Percentiles rank a stretch among this genome's conserved stretches.
These are phyloP conservation scores for Pocillopora grandis DNA, from an alignment of 92 coral and sea anemone genomes.

Conservation along the genomic window DNA sequence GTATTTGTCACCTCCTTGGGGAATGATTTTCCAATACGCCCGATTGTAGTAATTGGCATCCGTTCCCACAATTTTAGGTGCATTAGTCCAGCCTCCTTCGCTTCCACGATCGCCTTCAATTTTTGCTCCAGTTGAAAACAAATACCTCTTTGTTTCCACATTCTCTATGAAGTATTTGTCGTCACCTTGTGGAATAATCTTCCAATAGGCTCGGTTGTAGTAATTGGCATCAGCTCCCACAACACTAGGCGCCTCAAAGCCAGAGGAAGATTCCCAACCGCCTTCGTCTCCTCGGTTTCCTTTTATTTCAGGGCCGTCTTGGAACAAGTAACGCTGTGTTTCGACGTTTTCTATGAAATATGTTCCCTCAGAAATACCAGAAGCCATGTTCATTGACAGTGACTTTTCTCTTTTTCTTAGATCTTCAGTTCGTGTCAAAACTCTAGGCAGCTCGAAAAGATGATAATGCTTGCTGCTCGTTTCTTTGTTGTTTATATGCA, in stretches of 20 bases:
- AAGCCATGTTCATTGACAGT: no score
- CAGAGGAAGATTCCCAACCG: neutral
- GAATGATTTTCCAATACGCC: conserved; percentile 9
- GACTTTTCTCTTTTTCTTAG: no score
- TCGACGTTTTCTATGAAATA: conserved; percentile 27
- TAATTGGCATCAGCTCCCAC: conserved; percentile 17
- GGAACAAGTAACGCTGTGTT: conserved; percentile 15
- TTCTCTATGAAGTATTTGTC: neutral
- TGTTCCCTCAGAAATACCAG: neutral
- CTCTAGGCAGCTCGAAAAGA: no score
- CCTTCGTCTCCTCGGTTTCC: conserved; percentile 22
- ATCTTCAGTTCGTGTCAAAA: no score
- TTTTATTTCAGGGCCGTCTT: neutral
- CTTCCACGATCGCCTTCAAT: conserved; percentile 4
- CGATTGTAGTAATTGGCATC: conserved; percentile 23
- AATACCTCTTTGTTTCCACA: neutral
- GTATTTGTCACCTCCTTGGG: no score
- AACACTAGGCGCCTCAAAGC: neutral
- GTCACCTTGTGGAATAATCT: neutral
- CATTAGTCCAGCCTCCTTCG: neutral
- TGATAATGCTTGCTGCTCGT: no score
- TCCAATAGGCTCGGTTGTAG: conserved; percentile 28
- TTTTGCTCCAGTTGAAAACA: neutral
- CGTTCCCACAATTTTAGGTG: neutral
- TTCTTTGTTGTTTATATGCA: no score